Base-by-base conservation (phyloP, 2,888 invertebrate genomes). In the Phalangium opilio region DNA sequence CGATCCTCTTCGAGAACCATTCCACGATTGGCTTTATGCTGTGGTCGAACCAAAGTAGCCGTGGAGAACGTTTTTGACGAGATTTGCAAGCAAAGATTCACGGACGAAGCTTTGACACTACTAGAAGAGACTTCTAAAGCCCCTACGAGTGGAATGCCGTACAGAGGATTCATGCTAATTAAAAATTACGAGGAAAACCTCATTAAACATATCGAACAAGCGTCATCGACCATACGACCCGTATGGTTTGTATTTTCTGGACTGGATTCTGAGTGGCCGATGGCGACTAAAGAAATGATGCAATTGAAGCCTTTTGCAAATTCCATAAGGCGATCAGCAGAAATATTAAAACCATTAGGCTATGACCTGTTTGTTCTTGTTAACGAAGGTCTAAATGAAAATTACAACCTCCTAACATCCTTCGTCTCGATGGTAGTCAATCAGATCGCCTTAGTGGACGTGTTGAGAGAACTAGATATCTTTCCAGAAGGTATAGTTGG, bases 211-310 rank as follows among this genome's bases (percentile, higher is more conserved):
- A 27, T 27, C 27, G 27, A 27, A 27, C 4, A 41, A 42, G 19
- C 36, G 14, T 21, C 43, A 12, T 14, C 35, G 19, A 79, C 80
- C 38, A 74, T 75, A 53, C 75, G 84, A 12, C 89, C 93, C 1
- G 70, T 95, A 47, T 96, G 93, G 87, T 96, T 78, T 67, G 76
- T 96, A 53, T 96, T 90, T 70, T 83, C 91, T 41, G 98, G 98
- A 50, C 96, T 98, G 96, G 96, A 96, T 12, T 82, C 86, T 38
- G 96, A 96, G 70, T 96, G 95, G 95, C 75, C 83, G 42, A 89
- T 87, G 60, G 96, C 96, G 95, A 93, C 81, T 12, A 79, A 79
- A 62, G 76, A 80, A 49, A 73, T 98, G 56, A 79, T 95, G 78
- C 69, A 73, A 52, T 71, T 96, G 53, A 83, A 87, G 45, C 69